A percentile compares a stretch with the other conserved stretches of the same genome.
Evolutionary conservation across 2,888 invertebrate species (phyloP).

Genomic region (Volucella inflata): DNA sequence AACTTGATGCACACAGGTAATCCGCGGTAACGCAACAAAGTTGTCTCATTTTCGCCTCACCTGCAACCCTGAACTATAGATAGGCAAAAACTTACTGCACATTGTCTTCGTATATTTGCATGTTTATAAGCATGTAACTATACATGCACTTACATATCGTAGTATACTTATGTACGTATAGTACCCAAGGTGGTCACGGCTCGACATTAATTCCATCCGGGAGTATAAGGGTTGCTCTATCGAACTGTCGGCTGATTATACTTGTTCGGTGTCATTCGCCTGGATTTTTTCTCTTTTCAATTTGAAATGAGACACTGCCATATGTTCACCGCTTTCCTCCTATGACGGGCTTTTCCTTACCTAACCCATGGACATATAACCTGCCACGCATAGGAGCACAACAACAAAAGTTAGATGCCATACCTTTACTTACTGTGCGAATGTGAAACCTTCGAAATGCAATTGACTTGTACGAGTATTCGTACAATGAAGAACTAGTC

Average conservation of each 20-base stretch:
- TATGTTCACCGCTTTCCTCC: constrained; percentile 22
- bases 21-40: constrained; percentile 41
- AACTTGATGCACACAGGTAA: constrained; percentile 46
- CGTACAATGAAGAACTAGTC: constrained; percentile 50
- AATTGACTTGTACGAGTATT: constrained; percentile 56
- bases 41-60: constrained; percentile 22
- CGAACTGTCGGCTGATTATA: constrained; percentile 64
- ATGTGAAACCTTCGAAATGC: constrained; percentile 67
- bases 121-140: too few species aligned
- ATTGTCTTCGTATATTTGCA: too few species aligned
- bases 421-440: constrained; percentile 49
- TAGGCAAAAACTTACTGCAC: constrained; percentile 8
- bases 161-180: too few species aligned
- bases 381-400: constrained; percentile 38
- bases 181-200: constrained; percentile 12
- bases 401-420: constrained; percentile 48
- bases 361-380: constrained; percentile 36
- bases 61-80: constrained; percentile 56
- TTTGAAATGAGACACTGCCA: constrained; percentile 65
- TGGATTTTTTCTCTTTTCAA: constrained; percentile 57
- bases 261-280: constrained; percentile 49
- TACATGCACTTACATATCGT: too few species aligned
- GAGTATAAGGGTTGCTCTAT: constrained; percentile 69
- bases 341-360: constrained; percentile 38
- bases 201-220: constrained; percentile 64